These are phyloP conservation scores for Gavialis gangeticus DNA, from an alignment of 2,113 vertebrate species.

Conservation along the genomic window DNA sequence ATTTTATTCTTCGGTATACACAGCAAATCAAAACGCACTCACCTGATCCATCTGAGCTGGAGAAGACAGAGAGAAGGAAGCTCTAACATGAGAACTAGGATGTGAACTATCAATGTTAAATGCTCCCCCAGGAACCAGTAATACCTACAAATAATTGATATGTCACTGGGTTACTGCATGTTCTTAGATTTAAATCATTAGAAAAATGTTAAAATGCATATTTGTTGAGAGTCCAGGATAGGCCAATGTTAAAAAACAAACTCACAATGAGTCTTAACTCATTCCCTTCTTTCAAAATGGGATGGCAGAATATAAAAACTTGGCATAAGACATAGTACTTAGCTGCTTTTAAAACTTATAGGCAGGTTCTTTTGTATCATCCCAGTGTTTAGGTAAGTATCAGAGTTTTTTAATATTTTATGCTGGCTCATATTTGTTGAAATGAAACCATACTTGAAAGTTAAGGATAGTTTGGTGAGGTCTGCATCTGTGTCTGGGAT, in stretches of 20 bases:
- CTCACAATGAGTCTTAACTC: background rate
- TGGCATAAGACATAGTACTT: background rate
- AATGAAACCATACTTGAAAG: background rate
- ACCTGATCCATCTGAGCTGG: constrained; percentile 89
- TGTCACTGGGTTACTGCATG: background rate
- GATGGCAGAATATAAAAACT: background rate
- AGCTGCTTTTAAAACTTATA: background rate
- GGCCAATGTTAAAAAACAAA: background rate
- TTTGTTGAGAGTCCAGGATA: background rate
- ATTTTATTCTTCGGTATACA: background rate
- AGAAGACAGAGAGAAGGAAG: constrained; percentile 86
- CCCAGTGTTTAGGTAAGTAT: background rate
- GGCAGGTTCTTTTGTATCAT: background rate
- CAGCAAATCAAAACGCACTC: background rate
- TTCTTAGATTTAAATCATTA: background rate
- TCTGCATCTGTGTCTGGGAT: background rate
- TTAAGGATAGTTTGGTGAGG: background rate
- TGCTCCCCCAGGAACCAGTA: constrained; percentile 88
- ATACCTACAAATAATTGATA: constrained; percentile 79
- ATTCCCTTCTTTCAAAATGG: background rate
- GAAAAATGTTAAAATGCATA: background rate
- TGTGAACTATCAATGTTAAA: constrained; percentile 83
- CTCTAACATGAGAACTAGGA: constrained; percentile 85
- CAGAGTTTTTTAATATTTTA: background rate
- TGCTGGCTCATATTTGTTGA: background rate